Percentiles rank a stretch among this genome's conserved stretches.
Evolutionary conservation across 2,113 vertebrate species (phyloP).

Genomic region (Poeciliopsis retropinna): DNA sequence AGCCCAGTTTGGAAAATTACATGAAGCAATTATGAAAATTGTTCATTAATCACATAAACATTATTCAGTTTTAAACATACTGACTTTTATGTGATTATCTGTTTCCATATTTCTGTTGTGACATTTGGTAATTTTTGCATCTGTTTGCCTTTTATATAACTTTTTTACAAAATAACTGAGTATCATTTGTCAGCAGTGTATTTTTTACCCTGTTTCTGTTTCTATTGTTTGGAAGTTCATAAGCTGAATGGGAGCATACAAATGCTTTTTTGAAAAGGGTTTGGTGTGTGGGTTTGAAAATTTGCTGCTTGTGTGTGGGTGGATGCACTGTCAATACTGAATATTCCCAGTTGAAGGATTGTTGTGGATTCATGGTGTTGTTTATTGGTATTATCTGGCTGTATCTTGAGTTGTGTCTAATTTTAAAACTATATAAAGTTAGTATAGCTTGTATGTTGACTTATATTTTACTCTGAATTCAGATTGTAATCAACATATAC

Average conservation of each 20-base stretch:
- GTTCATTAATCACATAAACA: background rate
- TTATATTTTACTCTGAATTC: constrained; percentile 15
- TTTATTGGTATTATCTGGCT: constrained; percentile 46
- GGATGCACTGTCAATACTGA: constrained; percentile 34
- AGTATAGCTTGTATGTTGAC: constrained; percentile 1
- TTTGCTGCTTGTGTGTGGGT: constrained; percentile 15
- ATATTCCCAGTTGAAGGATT: constrained; percentile 37
- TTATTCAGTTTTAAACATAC: background rate
- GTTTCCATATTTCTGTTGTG: constrained; percentile 55
- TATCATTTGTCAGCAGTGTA: constrained; percentile 49
- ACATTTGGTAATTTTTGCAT: constrained; percentile 70
- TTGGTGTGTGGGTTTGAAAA: constrained; percentile 6
- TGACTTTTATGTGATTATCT: constrained; percentile 34
- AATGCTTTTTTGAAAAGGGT: background rate
- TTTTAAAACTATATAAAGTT: constrained; percentile 25
- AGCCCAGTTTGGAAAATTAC: background rate
- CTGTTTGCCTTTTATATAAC: background rate
- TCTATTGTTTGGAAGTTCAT: background rate
- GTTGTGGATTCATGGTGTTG: constrained; percentile 35
- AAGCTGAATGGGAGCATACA: background rate
- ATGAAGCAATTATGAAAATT: background rate
- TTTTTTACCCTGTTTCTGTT: constrained; percentile 15
- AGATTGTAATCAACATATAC: background rate
- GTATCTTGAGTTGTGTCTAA: constrained; percentile 36
- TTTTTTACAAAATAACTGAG: constrained; percentile 65